phyloP scores from a whole-genome alignment of 2,113 vertebrate species.

The Bucco capensis region DNA sequence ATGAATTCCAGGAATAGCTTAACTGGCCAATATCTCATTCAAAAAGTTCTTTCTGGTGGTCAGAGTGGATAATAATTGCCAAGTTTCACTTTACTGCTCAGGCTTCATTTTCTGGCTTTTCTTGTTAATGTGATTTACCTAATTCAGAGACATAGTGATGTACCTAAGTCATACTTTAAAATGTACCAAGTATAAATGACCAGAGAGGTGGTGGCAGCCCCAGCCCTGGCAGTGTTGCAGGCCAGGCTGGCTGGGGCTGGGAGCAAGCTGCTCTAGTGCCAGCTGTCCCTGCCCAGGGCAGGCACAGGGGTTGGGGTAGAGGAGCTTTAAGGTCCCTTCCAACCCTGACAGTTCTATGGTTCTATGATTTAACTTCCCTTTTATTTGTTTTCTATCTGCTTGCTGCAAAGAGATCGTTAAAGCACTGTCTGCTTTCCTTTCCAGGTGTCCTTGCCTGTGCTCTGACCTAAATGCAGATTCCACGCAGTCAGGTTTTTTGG shows the following conservation, averaged over 20 bases:
- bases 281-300: no score
- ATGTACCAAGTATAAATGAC: not conserved
- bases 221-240: no score
- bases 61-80: not conserved
- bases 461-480: not conserved
- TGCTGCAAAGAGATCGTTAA: conserved; percentile 57
- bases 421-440: conserved; percentile 52
- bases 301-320: no score
- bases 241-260: no score
- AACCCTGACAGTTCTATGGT: no score
- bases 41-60: not conserved
- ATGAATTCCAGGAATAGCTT: not conserved
- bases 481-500: fast-evolving
- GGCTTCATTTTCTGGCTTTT: conserved; percentile 20
- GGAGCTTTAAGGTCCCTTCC: no score
- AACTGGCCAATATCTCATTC: not conserved
- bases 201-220: no score
- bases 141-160: not conserved
- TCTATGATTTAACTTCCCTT: conserved; percentile 36
- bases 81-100: not conserved
- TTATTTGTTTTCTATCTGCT: conserved; percentile 70
- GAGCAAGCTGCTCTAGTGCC: no score
- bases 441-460: conserved; percentile 3
- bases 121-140: not conserved
- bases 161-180: not conserved